Conservation (phyloP, 2,888 invertebrate genomes). For the Phania funesta region DNA sequence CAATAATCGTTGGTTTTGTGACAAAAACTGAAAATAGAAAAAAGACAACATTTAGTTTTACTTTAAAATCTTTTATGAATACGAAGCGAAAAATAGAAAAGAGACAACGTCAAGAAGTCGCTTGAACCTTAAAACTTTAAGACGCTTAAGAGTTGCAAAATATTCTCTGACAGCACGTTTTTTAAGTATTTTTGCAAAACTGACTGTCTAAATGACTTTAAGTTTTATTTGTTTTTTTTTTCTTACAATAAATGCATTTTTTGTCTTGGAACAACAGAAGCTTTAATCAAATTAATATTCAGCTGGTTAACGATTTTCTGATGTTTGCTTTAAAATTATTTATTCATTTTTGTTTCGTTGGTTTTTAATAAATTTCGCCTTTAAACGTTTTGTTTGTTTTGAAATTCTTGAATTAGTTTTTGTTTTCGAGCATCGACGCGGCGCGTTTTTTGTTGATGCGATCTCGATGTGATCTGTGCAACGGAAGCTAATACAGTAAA, state of each 20-base stretch:
- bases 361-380: conserved; percentile 3
- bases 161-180: conserved; percentile 60
- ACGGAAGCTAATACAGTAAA: conserved; percentile 69
- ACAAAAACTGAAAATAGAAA: conserved; percentile 16
- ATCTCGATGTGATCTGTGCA: conserved; percentile 68
- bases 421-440: no score
- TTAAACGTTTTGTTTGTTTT: background rate
- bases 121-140: conserved; percentile 37
- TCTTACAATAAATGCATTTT: conserved; percentile 1
- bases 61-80: conserved; percentile 26
- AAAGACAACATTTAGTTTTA: conserved; percentile 5
- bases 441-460: conserved; percentile 36
- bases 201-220: conserved; percentile 8
- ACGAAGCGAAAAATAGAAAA: background rate
- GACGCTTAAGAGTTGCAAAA: conserved; percentile 49
- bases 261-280: conserved; percentile 8
- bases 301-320: background rate
- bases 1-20: conserved; percentile 47
- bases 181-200: conserved; percentile 7
- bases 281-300: conserved; percentile 34
- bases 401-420: conserved; percentile 1
- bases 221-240: conserved; percentile 23
- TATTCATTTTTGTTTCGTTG: conserved; percentile 4
- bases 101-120: background rate
- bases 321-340: background rate